Base-by-base conservation (phyloP, 2,113 vertebrate genomes). In the Notiomystis cincta region DNA sequence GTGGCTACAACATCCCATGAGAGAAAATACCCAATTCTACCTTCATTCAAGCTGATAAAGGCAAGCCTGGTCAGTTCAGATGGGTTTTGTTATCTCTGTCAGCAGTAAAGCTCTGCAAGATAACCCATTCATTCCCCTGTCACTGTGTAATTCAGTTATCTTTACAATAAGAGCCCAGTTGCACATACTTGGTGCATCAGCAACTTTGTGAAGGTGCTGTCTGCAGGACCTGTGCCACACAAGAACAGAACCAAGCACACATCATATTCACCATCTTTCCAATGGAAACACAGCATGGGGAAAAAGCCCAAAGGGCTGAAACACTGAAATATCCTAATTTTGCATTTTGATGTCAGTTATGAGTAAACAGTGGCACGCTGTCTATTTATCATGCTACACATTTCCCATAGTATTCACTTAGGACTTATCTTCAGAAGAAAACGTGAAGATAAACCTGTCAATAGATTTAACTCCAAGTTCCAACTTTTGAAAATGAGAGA, bases 261-360 rank as follows among this genome's bases (percentile, higher is more conserved):
- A n/a, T 58, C 44, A 44, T 13, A 69, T 28, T 61, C 33, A 45
- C 14, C 30, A 37, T 6, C 25, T 5, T 48, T 35, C 40, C 5
- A 70, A 24, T 1, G 28, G 33, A 40, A 64, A 53, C 40, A 48
- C 4, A 24, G 31, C 0, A 0, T 1, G 20, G 20, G 15, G 11
- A 57, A 86, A 58, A 58, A 13, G 0, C 4, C 20, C 23, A 51
- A 76, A 85, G 16, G n/a, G 20, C 11, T 85, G 38, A 77, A 90
- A 58, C 25, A 35, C 31, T 44, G 15, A 77, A 89, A 77, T 27
- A 69, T 1, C 31, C 44, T 22, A 6, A 76, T 45, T 71, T 40
- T 80, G 25, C 24, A 30, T 50, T 71, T 21, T 53, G 44, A n/a
- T 33, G 48, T 35, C 19, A 27, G 13, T 71, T 67, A 60, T 3